A percentile compares a stretch with the other conserved stretches of the same genome.
Conservation (phyloP, 2,888 invertebrate genomes). For the Lagria hirta region DNA sequence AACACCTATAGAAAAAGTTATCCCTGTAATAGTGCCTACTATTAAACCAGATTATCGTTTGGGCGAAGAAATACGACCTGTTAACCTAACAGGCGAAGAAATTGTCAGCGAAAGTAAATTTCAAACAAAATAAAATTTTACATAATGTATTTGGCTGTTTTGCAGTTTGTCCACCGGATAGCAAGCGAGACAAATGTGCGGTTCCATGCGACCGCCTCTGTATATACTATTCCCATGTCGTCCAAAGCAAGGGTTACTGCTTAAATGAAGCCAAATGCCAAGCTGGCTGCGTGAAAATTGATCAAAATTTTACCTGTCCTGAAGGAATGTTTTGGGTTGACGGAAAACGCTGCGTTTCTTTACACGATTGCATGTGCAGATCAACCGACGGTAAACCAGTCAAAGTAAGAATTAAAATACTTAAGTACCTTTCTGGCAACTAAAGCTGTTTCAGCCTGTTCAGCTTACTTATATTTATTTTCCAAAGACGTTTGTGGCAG, state of each 20-base stretch:
- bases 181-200: conserved; percentile 68
- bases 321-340: conserved; percentile 70
- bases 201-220: conserved; percentile 73
- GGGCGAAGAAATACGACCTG: too few species aligned
- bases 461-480: background rate
- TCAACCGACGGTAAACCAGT: conserved; percentile 65
- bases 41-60: too few species aligned
- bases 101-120: too few species aligned
- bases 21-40: too few species aligned
- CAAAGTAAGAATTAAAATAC: conserved; percentile 63
- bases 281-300: conserved; percentile 44
- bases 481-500: conserved; percentile 47
- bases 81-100: too few species aligned
- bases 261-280: conserved; percentile 51
- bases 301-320: conserved; percentile 56
- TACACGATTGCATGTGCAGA: conserved; percentile 75
- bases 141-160: conserved; percentile 1
- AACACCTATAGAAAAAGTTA: too few species aligned
- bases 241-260: conserved; percentile 55
- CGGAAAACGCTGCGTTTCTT: conserved; percentile 68
- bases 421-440: background rate
- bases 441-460: conserved; percentile 4
- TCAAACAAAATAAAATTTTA: conserved; percentile 4
- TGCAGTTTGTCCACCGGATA: conserved; percentile 52
- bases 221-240: conserved; percentile 60